Evolutionary conservation across 2,797 vertebrate species (phyloP).

Genomic region (Streptopelia turtur): DNA sequence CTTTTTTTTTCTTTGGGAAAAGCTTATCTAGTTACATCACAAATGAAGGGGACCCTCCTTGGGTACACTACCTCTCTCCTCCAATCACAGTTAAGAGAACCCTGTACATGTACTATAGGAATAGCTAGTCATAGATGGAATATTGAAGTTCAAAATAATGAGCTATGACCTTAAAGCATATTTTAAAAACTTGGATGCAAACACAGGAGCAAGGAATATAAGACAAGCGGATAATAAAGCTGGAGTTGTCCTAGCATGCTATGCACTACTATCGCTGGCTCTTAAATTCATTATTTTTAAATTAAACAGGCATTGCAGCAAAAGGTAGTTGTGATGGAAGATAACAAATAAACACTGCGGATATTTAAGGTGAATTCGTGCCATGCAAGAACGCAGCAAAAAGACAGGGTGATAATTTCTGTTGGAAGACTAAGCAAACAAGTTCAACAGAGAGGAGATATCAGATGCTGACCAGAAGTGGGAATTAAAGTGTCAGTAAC

Average conservation of each 20-base stretch:
- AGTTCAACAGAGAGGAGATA: neutral
- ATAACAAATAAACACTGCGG: neutral
- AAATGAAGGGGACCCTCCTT: neutral
- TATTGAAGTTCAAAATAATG: neutral
- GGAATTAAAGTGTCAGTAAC: neutral
- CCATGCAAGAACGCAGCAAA: neutral
- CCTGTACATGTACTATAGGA: neutral
- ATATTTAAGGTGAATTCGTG: neutral
- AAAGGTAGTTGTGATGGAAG: neutral
- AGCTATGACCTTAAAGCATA: neutral
- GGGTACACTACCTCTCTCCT: neutral
- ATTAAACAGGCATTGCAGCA: neutral
- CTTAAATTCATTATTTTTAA: neutral
- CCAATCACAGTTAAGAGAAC: neutral
- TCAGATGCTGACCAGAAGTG: neutral
- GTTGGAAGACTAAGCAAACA: neutral
- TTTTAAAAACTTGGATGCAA: neutral
- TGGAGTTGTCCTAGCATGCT: neutral
- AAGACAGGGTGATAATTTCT: neutral
- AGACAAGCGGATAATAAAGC: neutral
- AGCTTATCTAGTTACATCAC: neutral
- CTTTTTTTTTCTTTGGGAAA: neutral
- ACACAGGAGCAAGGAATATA: neutral
- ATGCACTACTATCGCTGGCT: neutral
- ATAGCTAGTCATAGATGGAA: neutral